Base-by-base conservation (phyloP, 92 coral and sea anemone genomes). In the Actinernus sp. region DNA sequence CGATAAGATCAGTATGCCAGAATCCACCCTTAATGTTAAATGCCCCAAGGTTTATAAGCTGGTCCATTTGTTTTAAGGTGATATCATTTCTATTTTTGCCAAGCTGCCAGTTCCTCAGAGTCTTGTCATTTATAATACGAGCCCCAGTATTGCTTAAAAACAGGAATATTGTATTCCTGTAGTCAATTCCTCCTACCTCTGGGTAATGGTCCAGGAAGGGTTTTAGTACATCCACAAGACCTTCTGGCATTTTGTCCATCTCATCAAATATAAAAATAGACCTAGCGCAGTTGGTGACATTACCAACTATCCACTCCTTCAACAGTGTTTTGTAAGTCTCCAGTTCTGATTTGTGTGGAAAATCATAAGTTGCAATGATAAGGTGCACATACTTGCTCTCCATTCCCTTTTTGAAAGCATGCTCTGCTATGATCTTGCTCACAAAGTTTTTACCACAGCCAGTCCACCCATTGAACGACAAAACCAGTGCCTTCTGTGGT, bases 401-500 rank as follows among this genome's bases (percentile, higher is more conserved):
- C 88, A 86, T 77, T 4, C 98, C 98, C 49, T 78, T 49, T 27
- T 14, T 72, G 61, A 65, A 93, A 2, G 86, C 38, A 67, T 86
- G 84, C 26, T 90, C 81, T 0, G 96, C 93, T 8, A 93, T 83
- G 32, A 90, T 72, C 31, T 77, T 78, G 79, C 97, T 90, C 14
- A 93, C 97, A 61, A 77, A 82, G 76, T 78, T 93, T 29, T 93
- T 93, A 2, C 98, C 98, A 26, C 91, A 73, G 31, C 98, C 98
- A 0, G 98, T 93, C 97, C 97, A 93, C 38, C 98, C 98, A 72
- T 93, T 87, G 50, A 93, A 90, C 18, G 98, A 93, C 37, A 93
- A 62, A 24, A 87, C 92, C 57, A 93, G 55, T 3, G 98, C 93
- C 45, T 93, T 93, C 3, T 34, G 40, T 2, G 98, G 97, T 3